Base-by-base conservation (phyloP, 2,797 vertebrate genomes). In the Astyanax mexicanus region DNA sequence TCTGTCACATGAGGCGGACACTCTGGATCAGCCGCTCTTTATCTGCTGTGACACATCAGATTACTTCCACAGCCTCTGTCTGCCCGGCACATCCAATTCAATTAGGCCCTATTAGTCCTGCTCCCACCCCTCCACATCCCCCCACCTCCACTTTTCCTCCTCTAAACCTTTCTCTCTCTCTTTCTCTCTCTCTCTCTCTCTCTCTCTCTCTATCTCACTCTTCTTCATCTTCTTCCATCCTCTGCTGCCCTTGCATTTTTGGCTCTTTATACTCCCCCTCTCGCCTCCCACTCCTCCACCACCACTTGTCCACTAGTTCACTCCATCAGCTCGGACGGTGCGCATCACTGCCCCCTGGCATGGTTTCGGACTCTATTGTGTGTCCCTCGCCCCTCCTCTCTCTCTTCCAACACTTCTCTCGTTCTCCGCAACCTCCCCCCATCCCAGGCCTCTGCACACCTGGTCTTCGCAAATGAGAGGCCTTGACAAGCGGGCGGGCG, bases 1-100 rank as follows among this genome's bases (percentile, higher is more conserved):
- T 81, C 84, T 89, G 85, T 89, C 89, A 89, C 90, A 93, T 90
- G 89, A 93, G 89, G 90, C 88, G 72, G 88, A 93, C 92, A 92
- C 92, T 93, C 92, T 90, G 85, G 87, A 82, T 88, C 80, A 37
- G 85, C 86, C 84, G 70, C 47, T 85, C 88, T 86, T 93, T 92
- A 93, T 93, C 90, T 92, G 85, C 90, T 93, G 90, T 93, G 92
- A 92, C 92, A 93, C 92, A 91, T 91, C 89, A 84, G 87, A 93
- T 94, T 93, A 93, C 90, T 91, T 92, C 92, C 92, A 91, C 88
- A 83, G 89, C 89, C 92, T 91, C 90, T 86, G 91, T 92, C 92
- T 93, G 90, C 91, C 90, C 91, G 87, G 90, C 90, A 93, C 89
- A 92, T 93, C 91, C 90, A 92, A 89, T 91, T 93, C 92, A 94